Conservation (phyloP, 64 coral and sea anemone genomes). For the Actinia equina region DNA sequence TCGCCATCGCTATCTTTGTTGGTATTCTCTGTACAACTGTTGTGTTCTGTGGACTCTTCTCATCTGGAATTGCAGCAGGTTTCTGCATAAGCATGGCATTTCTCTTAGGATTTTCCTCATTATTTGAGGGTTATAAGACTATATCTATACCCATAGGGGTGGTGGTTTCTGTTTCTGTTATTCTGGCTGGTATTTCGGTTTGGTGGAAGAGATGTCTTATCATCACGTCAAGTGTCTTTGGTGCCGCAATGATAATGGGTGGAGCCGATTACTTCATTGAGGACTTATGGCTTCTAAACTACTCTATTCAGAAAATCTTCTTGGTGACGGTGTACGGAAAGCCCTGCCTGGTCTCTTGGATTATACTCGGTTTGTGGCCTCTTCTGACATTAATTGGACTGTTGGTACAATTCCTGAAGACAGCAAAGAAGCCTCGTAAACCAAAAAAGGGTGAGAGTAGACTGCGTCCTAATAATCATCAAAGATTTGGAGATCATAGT, state of each 20-base stretch:
- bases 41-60: conserved; percentile 71
- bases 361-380: conserved; percentile 69
- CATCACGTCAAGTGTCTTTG: conserved; percentile 65
- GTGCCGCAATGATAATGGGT: conserved; percentile 57
- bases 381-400: conserved; percentile 59
- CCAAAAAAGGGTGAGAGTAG: conserved; percentile 89
- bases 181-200: conserved; percentile 64
- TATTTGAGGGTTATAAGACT: conserved; percentile 41
- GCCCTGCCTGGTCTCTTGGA: conserved; percentile 69
- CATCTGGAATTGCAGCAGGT: conserved; percentile 63
- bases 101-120: conserved; percentile 61
- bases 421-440: conserved; percentile 54
- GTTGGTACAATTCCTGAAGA: conserved; percentile 90
- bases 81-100: conserved; percentile 71
- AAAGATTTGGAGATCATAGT: background rate
- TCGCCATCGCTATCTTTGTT: conserved; percentile 64
- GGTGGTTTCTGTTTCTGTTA: conserved; percentile 45
- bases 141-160: conserved; percentile 71
- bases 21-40: conserved; percentile 91
- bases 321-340: conserved; percentile 31
- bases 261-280: conserved; percentile 90
- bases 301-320: conserved; percentile 56
- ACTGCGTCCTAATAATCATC: conserved; percentile 17
- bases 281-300: conserved; percentile 58
- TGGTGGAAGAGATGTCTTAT: conserved; percentile 91